Evolutionary conservation across 2,888 invertebrate species (phyloP), one percentile per base, ranked within the genome.

Genomic region (Ectemnius continuus): DNA sequence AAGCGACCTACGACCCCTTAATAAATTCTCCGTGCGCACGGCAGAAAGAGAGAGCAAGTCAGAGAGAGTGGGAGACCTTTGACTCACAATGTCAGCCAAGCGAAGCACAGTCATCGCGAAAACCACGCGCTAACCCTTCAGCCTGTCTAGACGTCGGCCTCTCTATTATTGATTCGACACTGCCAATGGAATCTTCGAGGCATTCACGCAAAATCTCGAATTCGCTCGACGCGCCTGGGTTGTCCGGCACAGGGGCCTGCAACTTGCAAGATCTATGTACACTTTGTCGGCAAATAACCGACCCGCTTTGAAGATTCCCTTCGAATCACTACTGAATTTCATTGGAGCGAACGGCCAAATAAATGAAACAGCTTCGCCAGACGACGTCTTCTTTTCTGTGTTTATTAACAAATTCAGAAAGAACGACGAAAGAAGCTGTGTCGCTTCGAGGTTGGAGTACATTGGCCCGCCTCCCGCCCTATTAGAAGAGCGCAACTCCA

Each of bases 161-260:
- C 70, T 79, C 70, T 81, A 80, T 83, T 86, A 87, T 87, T 86
- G 86, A 87, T 87, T 86, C 81, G 76, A 75, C 78, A 78, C 64
- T 73, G 71, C 82, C 84, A 81, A 83, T 83, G 80, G 78, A 82
- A 84, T 83, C 86, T 84, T 86, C 85, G 82, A 84, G 82, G 78
- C 79, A 80, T 82, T 81, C 78, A 82, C 83, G 76, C 76, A 76
- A 80, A 80, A 80, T 81, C 73, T 82, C 82, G 76, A 85, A 84
- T 84, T 82, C 73, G 78, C 76, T 58, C 36, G 67, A 75, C 71
- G 73, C 79, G 73, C 75, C 73, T 23, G 63, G 28, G 45, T n/a
- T 36, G 63, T 2, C 14, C 59, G 56, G 62, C 63, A 52, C 13
- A 14, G n/a, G 45, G 26, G 72, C 66, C 46, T 67, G 26, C 47